Percentiles rank a stretch among this genome's conserved stretches.
Conservation (phyloP, 2,797 vertebrate species). For the Pangasius larnaudii region DNA sequence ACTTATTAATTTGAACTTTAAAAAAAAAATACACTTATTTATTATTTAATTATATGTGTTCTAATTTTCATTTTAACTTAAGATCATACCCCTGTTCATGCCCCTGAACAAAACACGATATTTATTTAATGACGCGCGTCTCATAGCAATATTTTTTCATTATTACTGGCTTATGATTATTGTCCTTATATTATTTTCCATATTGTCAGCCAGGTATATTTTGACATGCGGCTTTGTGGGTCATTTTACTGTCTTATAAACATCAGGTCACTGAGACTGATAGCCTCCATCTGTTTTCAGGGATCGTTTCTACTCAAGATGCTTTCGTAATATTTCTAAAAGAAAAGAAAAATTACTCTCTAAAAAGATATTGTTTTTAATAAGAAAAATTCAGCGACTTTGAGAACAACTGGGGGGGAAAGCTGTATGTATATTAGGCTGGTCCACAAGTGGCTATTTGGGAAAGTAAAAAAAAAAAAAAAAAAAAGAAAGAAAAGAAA, state of each 20-base stretch:
- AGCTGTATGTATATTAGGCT: constrained; percentile 50
- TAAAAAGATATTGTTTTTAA: not conserved
- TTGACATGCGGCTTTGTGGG: not conserved
- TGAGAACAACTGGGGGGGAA: not conserved
- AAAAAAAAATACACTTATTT: not conserved
- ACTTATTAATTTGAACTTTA: not conserved
- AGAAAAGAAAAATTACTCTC: not conserved
- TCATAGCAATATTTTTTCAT: not conserved
- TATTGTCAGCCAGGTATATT: not conserved
- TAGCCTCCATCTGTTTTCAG: not conserved
- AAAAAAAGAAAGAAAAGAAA: not conserved
- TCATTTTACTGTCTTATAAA: not conserved
- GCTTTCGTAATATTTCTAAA: not conserved
- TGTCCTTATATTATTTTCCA: not conserved
- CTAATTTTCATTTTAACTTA: too few species aligned
- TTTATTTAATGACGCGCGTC: not conserved
- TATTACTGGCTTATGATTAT: not conserved
- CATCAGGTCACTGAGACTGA: not conserved
- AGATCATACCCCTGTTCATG: not conserved
- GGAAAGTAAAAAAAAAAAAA: constrained; percentile 2
- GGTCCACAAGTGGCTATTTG: constrained; percentile 40
- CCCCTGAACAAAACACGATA: not conserved
- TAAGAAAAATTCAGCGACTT: not conserved
- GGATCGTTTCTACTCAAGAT: not conserved
- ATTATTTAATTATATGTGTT: not conserved